These are phyloP conservation scores for Ceratosolen solmsi DNA, from an alignment of 1,140 invertebrate species.

Conservation along the genomic window DNA sequence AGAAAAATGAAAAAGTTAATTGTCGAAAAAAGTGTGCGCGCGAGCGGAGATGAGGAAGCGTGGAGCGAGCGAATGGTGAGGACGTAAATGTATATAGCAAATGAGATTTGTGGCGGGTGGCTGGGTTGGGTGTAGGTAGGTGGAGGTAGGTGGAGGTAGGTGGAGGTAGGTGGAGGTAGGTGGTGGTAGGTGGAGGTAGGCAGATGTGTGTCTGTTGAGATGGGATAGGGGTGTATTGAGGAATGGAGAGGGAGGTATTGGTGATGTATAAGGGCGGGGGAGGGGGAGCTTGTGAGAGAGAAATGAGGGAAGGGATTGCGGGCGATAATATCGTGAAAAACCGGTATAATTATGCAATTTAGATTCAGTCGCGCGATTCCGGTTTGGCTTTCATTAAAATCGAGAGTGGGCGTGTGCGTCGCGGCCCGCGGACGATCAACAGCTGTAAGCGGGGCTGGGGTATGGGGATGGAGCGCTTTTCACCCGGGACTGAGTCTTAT, in stretches of 20 bases:
- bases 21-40: slow-evolving; percentile 25
- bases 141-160: too few species aligned
- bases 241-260: too few species aligned
- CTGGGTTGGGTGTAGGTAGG: too few species aligned
- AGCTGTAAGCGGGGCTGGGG: neutral
- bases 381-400: slow-evolving; percentile 66
- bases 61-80: neutral
- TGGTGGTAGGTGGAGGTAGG: too few species aligned
- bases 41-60: neutral
- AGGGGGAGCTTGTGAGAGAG: too few species aligned
- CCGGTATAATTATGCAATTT: slow-evolving; percentile 68
- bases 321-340: slow-evolving; percentile 50
- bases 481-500: slow-evolving; percentile 26
- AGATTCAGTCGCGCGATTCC: slow-evolving; percentile 66
- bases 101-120: too few species aligned
- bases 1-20: neutral
- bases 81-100: too few species aligned
- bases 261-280: neutral
- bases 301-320: neutral
- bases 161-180: too few species aligned
- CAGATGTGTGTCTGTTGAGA: too few species aligned
- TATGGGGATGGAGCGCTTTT: neutral
- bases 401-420: slow-evolving; percentile 61
- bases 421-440: slow-evolving; percentile 16
- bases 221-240: too few species aligned